Evolutionary conservation across 2,113 vertebrate species (phyloP).

Genomic region (Galbula dea): DNA sequence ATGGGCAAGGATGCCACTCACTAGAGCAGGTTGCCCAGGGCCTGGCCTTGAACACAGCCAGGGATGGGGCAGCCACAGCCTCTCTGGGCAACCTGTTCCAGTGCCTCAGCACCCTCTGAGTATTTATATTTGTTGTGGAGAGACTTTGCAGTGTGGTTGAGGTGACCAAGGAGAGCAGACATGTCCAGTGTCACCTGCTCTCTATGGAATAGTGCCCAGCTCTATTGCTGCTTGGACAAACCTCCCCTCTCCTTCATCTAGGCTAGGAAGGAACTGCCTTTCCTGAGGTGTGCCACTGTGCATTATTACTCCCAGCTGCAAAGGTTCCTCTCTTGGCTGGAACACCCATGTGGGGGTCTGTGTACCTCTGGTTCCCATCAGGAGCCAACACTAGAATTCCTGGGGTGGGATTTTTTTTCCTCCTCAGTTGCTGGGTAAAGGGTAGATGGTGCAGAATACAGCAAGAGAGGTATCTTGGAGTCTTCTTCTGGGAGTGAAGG

Average conservation of each 20-base stretch:
- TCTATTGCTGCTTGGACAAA: not conserved
- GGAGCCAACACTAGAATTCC: not conserved
- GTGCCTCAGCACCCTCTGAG: no score
- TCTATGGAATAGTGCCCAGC: not conserved
- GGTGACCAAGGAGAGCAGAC: not conserved
- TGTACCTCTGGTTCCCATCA: not conserved
- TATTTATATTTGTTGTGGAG: not conserved
- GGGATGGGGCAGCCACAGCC: no score
- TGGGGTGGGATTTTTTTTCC: not conserved
- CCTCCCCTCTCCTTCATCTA: not conserved
- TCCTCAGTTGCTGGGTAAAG: not conserved
- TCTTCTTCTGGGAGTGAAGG: not conserved
- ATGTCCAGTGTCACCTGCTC: not conserved
- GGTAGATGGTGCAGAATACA: not conserved
- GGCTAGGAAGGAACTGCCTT: not conserved
- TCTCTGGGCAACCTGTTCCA: no score
- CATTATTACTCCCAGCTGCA: not conserved
- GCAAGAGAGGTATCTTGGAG: not conserved
- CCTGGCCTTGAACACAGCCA: no score
- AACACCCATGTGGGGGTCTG: not conserved
- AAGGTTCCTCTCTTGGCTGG: not conserved
- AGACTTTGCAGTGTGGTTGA: not conserved
- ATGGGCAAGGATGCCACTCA: no score
- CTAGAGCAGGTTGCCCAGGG: no score
- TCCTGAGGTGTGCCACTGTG: rapidly evolving